Evolutionary conservation across 2,888 invertebrate genomes (phyloP), one percentile per base, ranked within the genome.

Genomic region (Bhutanitis thaidina): DNA sequence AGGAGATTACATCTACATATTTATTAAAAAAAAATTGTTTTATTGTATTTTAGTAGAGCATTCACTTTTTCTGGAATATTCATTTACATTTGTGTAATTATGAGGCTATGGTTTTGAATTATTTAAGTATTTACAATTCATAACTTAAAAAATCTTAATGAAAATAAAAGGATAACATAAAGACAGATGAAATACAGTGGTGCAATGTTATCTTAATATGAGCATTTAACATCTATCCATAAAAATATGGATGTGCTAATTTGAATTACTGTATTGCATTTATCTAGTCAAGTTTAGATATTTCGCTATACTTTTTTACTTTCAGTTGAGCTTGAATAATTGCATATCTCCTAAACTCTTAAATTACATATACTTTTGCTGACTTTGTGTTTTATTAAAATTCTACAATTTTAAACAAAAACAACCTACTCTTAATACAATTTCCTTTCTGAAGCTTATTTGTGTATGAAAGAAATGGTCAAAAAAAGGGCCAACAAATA

Each of bases 341-440:
- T 50, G 12, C 29, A 20, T 40, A 45, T 25, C 20, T 25, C 14
- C 13, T 32, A 30, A 46, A 51, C 36, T 39, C 13, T 16, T 35
- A 20, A 46, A 51, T 32, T 51, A 51, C 41, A 51, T 51, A 25
- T 46, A 32, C 25, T 41, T 51, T 46, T 36, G 65, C 62, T 53
- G 64, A 70, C 60, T 69, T 66, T 38, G 52, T 53, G 59, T 69
- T 70, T 67, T 65, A 64, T 64, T 63, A 38, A 16, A 37, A 13
- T 9, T 20, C n/a, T n/a, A n/a, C n/a, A n/a, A n/a, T n/a, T n/a
- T n/a, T n/a, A n/a, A n/a, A n/a, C n/a, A n/a, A n/a, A n/a, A n/a
- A n/a, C n/a, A n/a, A n/a, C n/a, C n/a, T n/a, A n/a, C n/a, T n/a
- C n/a, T n/a, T n/a, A n/a, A n/a, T n/a, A n/a, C n/a, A n/a, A n/a